These are phyloP conservation scores for Trichoplusia ni DNA, from an alignment of 1,140 invertebrate species.

Conservation along the genomic window DNA sequence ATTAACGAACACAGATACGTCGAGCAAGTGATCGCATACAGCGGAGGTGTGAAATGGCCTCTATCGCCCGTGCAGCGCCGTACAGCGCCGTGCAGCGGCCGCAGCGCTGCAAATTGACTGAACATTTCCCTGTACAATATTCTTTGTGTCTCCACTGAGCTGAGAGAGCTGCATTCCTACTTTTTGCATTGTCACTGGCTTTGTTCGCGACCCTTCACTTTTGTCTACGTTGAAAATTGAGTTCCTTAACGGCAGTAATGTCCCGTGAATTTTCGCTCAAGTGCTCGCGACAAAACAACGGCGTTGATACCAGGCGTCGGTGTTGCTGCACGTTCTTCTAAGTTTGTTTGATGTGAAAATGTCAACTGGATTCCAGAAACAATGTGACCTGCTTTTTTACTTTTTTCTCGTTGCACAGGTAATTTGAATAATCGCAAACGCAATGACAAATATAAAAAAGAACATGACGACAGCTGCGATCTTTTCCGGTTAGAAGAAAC, in stretches of 20 bases:
- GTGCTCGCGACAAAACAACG: conserved; percentile 6
- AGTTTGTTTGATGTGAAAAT: background rate
- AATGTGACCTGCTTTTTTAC: background rate
- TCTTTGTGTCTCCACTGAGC: conserved; percentile 24
- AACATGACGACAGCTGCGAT: no score
- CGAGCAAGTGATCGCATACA: no score
- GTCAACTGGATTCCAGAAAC: no score
- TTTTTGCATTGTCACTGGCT: conserved; percentile 24
- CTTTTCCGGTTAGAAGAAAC: no score
- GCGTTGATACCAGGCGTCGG: background rate
- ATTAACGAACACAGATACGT: no score
- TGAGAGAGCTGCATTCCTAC: conserved; percentile 19
- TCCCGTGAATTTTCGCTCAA: conserved; percentile 17
- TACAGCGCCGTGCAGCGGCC: background rate
- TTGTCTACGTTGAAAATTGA: conserved; percentile 24
- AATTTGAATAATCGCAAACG: no score
- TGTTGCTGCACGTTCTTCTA: background rate
- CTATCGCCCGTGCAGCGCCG: conserved; percentile 1
- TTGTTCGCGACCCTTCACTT: conserved; percentile 24
- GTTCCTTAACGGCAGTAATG: conserved; percentile 16
- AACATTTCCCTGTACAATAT: conserved; percentile 20
- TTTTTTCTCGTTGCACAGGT: no score
- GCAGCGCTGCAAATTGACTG: conserved; percentile 14
- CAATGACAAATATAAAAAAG: no score
- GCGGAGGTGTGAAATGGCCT: background rate